Evolutionary conservation across 2,797 vertebrate genomes (phyloP), one percentile per base, ranked within the genome.

Genomic region (Luscinia megarhynchos): DNA sequence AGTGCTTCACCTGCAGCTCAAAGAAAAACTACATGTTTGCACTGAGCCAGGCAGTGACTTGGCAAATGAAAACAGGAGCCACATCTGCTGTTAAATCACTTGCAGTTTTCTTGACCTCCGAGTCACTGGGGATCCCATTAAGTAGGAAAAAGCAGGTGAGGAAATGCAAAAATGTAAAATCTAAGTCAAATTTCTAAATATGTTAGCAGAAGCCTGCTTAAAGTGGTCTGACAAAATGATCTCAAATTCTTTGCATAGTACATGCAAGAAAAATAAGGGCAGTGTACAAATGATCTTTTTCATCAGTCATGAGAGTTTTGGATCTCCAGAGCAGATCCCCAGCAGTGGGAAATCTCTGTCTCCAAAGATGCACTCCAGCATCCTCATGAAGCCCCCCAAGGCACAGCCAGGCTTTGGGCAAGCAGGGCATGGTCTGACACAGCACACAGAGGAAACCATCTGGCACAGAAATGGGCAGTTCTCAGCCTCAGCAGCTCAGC

Each of bases 381-480:
- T 57, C 50, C 46, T 75, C 10, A 15, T 11, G 26, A 57, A 74
- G 27, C 5, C 11, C 3, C 38, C 15, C 10, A 3, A 1, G 10
- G 20, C 27, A 20, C 45, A 64, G 51, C 5, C 29, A 18, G 26
- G 24, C 41, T 32, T 41, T 0, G 8, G 59, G 29, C 14, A 40
- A 54, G 43, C 10, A 6, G 30, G 24, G 5, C 73, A 17, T 0
- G 4, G 29, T 36, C 32, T 22, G 57, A 22, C n/a, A 16, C 53
- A n/a, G 2, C 18, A 14, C 5, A 0, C 2, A 14, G 8, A 2
- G 0, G 6, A 17, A n/a, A 2, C 4, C 58, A 11, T 4, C 7
- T 38, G n/a, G 24, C 41, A 72, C 23, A 48, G 69, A 20, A 46
- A 13, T 0, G 0, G 32, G 32, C 22, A 50, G 30, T 9, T 12